Evolutionary conservation across 2,797 vertebrate species (phyloP).

Genomic region (Salarias fasciatus): DNA sequence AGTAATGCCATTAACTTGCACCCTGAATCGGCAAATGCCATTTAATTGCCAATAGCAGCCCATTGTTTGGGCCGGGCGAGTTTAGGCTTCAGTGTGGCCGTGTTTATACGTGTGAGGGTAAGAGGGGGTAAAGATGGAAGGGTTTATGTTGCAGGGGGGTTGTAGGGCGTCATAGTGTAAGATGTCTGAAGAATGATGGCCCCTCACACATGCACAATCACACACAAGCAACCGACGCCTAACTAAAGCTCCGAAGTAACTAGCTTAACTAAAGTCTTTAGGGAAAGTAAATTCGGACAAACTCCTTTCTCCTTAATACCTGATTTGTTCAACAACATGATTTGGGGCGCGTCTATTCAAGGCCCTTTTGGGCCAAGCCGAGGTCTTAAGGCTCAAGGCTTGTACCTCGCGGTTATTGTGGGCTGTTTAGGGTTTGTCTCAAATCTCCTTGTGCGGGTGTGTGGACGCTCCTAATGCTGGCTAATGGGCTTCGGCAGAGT

Average conservation of each 20-base stretch:
- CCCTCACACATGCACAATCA: slow-evolving; percentile 80
- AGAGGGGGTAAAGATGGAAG: slow-evolving; percentile 73
- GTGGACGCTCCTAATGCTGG: slow-evolving; percentile 88
- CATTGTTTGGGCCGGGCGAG: slow-evolving; percentile 84
- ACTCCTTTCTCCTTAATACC: slow-evolving; percentile 98
- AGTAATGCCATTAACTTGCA: slow-evolving; percentile 88
- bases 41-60: slow-evolving; percentile 87
- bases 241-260: slow-evolving; percentile 96
- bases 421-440: slow-evolving; percentile 92
- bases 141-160: slow-evolving; percentile 76
- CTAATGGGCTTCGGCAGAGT: slow-evolving; percentile 90
- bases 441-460: slow-evolving; percentile 94
- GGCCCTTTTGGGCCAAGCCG: slow-evolving; percentile 89
- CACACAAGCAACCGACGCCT: slow-evolving; percentile 87
- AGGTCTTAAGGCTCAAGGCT: slow-evolving; percentile 87
- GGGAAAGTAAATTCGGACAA: slow-evolving; percentile 99
- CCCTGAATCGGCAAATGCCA: slow-evolving; percentile 85
- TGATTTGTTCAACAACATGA: slow-evolving; percentile 99
- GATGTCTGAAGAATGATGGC: slow-evolving; percentile 82
- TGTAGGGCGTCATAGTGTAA: slow-evolving; percentile 80
- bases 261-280: slow-evolving; percentile 99
- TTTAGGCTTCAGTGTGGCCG: slow-evolving; percentile 71
- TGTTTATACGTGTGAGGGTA: slow-evolving; percentile 65
- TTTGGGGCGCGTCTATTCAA: slow-evolving; percentile 99
- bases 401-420: slow-evolving; percentile 86